Percentiles rank a stretch among this genome's conserved stretches.
Conservation (phyloP, 2,113 vertebrate genomes). For the Pholis gunnellus region DNA sequence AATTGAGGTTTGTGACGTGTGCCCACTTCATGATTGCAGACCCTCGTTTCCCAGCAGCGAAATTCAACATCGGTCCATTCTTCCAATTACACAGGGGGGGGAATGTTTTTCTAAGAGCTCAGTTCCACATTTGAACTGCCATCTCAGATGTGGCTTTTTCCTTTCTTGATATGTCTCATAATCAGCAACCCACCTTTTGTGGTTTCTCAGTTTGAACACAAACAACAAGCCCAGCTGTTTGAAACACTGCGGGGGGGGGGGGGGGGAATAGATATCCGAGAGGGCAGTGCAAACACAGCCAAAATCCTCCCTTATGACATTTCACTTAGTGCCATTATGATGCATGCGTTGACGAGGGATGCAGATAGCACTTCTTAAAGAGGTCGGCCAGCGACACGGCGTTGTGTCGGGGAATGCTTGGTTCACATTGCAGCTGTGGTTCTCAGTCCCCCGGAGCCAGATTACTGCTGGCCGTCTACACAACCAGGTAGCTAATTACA, state of each 20-base stretch:
- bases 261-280: constrained; percentile 1
- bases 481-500: constrained; percentile 57
- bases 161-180: constrained; percentile 15
- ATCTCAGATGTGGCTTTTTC: constrained; percentile 30
- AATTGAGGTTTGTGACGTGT: constrained; percentile 27
- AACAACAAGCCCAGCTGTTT: constrained; percentile 26
- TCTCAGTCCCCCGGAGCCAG: constrained; percentile 40
- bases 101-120: constrained; percentile 33
- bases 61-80: constrained; percentile 24
- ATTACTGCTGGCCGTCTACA: constrained; percentile 30
- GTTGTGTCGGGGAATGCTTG: constrained; percentile 29
- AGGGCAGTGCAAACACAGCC: constrained; percentile 39
- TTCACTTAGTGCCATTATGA: constrained; percentile 33
- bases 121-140: constrained; percentile 26
- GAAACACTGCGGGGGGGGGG: neutral
- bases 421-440: constrained; percentile 37
- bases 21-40: constrained; percentile 13
- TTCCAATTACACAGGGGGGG: neutral
- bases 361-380: constrained; percentile 35
- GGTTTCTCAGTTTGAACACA: neutral
- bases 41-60: constrained; percentile 32
- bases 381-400: constrained; percentile 28
- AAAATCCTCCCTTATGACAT: constrained; percentile 40
- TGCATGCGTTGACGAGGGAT: constrained; percentile 33
- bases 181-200: neutral